Conservation (phyloP, 2,888 invertebrate genomes). For the Nomada flava region DNA sequence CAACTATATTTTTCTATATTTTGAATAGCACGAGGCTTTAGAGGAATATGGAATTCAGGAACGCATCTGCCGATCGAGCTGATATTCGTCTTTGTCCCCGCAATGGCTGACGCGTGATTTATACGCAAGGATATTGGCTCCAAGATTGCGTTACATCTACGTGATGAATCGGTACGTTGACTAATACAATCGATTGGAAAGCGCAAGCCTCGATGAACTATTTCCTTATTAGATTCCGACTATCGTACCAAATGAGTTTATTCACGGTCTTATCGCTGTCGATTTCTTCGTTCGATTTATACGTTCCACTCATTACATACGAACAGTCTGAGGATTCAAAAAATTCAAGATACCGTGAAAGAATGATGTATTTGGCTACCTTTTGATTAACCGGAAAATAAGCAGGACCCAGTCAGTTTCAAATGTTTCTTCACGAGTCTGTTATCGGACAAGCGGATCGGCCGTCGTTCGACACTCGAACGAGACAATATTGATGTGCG, state of each 20-base stretch:
- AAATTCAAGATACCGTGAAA: background rate
- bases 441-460: slow-evolving; percentile 67
- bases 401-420: slow-evolving; percentile 30
- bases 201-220: slow-evolving; percentile 42
- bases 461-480: slow-evolving; percentile 64
- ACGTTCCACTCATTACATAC: background rate
- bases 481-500: slow-evolving; percentile 73
- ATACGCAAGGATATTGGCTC: slow-evolving; percentile 76
- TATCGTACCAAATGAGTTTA: slow-evolving; percentile 2
- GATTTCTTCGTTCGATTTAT: background rate
- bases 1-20: slow-evolving; percentile 21
- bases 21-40: slow-evolving; percentile 17
- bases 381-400: slow-evolving; percentile 26
- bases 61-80: slow-evolving; percentile 68
- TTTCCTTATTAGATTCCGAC: slow-evolving; percentile 1
- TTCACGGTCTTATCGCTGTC: background rate
- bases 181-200: slow-evolving; percentile 60
- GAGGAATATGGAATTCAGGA: slow-evolving; percentile 65
- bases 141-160: slow-evolving; percentile 71
- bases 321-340: too few relatives aligned
- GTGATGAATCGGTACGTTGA: slow-evolving; percentile 72
- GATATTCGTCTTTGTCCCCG: slow-evolving; percentile 76
- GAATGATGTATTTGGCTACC: background rate
- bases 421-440: slow-evolving; percentile 50
- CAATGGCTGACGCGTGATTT: slow-evolving; percentile 75